These are phyloP conservation scores for Agrotis segetum DNA, from an alignment of 2,888 invertebrate species.

Conservation along the genomic window DNA sequence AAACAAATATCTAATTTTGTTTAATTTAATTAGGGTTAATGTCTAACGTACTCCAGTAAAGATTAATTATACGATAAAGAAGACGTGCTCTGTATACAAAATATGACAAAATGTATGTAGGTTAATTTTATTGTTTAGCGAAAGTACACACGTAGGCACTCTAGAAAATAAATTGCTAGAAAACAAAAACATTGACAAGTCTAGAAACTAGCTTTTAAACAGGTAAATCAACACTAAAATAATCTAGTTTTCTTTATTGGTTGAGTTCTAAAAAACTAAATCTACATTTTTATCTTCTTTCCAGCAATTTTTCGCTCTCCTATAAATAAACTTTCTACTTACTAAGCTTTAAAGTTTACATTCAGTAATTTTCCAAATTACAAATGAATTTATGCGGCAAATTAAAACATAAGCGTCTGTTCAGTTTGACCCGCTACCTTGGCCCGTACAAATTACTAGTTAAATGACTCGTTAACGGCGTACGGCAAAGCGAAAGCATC, in stretches of 20 bases:
- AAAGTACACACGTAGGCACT: conserved; percentile 20
- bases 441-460: conserved; percentile 24
- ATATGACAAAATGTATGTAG: background rate
- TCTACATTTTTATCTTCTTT: conserved; percentile 1
- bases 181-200: background rate
- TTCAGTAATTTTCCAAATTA: background rate
- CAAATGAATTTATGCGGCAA: background rate
- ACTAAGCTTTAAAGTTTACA: background rate
- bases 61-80: background rate
- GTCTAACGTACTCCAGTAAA: background rate
- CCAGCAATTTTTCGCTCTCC: background rate
- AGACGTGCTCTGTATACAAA: background rate
- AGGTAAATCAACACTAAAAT: background rate
- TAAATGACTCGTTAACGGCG: conserved; percentile 41
- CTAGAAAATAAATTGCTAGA: background rate
- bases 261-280: background rate
- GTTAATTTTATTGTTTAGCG: background rate
- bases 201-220: conserved; percentile 15
- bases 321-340: background rate
- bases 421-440: conserved; percentile 10
- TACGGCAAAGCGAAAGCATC: too few relatives aligned
- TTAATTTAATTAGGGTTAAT: background rate
- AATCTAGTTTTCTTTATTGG: conserved; percentile 27
- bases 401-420: conserved; percentile 12
- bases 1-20: background rate